Evolutionary conservation across 2,113 vertebrate genomes (phyloP).

Genomic region (Brienomyrus brachyistius): DNA sequence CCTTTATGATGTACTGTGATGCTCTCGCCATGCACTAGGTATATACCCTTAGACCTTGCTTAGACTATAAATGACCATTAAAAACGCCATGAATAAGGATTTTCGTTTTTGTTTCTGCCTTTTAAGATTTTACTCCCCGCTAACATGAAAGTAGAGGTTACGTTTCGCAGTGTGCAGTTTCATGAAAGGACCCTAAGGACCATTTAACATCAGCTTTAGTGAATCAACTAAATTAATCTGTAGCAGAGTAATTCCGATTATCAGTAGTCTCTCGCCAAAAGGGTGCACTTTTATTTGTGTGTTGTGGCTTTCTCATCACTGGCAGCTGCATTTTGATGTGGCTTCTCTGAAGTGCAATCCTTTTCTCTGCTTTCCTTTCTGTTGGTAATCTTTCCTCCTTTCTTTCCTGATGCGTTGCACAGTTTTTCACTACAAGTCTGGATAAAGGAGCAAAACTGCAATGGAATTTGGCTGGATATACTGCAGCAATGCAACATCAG

Average conservation of each 20-base stretch:
- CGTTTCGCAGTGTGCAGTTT: neutral
- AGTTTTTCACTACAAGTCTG: neutral
- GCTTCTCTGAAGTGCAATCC: neutral
- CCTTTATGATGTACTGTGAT: neutral
- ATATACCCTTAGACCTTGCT: neutral
- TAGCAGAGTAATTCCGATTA: neutral
- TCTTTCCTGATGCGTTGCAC: neutral
- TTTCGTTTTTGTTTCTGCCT: neutral
- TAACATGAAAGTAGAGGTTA: neutral
- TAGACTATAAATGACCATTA: neutral
- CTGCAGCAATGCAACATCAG: neutral
- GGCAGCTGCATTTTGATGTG: neutral
- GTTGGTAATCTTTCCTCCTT: neutral
- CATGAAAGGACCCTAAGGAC: neutral
- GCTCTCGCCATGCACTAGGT: neutral
- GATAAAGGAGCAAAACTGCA: neutral
- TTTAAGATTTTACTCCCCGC: neutral
- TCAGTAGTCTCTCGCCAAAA: neutral
- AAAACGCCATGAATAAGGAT: neutral
- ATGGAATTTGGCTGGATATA: neutral
- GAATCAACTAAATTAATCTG: neutral
- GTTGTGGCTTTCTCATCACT: neutral
- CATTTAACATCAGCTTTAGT: neutral
- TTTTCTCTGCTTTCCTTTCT: neutral
- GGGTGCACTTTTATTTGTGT: neutral